These are phyloP conservation scores for Capra hircus DNA, from an alignment of 2,113 vertebrate genomes.

Conservation along the genomic window DNA sequence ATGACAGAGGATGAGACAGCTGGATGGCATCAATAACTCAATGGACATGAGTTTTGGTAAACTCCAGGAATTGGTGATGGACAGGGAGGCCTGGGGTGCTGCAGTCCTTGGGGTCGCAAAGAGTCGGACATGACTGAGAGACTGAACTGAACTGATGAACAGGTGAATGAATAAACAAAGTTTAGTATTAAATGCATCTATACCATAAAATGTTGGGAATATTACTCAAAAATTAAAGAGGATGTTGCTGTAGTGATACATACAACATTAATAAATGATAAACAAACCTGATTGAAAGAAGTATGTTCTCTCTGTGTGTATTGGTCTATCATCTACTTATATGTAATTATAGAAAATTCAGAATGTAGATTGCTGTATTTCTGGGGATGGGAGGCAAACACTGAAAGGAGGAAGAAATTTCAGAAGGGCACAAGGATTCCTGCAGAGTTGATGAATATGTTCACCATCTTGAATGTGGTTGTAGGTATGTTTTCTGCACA, in stretches of 20 bases:
- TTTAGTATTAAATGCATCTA: not conserved
- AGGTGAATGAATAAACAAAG: not conserved
- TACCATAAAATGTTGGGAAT: not conserved
- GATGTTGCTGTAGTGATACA: not conserved
- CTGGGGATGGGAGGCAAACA: not conserved
- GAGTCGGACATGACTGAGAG: rapidly evolving
- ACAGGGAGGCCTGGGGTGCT: not conserved
- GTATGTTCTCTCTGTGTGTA: rapidly evolving
- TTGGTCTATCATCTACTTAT: not conserved
- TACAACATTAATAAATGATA: not conserved
- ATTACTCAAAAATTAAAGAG: not conserved
- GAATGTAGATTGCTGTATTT: not conserved
- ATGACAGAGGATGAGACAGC: not conserved
- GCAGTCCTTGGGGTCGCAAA: not conserved
- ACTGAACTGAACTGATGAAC: not conserved
- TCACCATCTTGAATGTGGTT: not conserved
- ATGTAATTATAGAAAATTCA: not conserved
- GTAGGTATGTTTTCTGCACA: not conserved
- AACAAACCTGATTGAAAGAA: not conserved
- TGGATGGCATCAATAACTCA: not conserved
- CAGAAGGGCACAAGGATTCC: not conserved
- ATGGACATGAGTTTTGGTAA: not conserved
- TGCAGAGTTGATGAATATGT: rapidly evolving
- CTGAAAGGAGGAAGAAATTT: not conserved
- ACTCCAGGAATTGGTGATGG: not conserved